phyloP scores from a whole-genome alignment of 1,140 invertebrate species.

The Pseudomyrmex dendroicus region DNA sequence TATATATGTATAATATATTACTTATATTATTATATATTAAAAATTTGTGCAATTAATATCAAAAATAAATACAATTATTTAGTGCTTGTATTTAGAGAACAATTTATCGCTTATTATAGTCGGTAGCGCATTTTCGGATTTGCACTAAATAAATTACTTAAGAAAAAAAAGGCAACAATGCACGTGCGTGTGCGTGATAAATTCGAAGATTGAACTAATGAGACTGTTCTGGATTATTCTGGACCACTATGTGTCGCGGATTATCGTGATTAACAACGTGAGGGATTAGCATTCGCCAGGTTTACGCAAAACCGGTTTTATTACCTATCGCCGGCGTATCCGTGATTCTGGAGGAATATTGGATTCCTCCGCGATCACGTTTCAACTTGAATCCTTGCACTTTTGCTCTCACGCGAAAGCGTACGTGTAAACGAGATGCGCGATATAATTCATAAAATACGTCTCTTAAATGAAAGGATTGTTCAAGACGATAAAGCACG shows the following conservation, averaged over 20 bases:
- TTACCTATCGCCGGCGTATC: conserved; percentile 31
- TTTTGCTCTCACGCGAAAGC: conserved; percentile 21
- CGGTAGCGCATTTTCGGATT: neutral
- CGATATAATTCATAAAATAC: conserved; percentile 1
- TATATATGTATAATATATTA: too few relatives aligned
- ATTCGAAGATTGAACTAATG: conserved; percentile 43
- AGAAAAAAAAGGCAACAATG: neutral
- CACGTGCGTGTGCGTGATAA: neutral
- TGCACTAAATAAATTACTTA: neutral
- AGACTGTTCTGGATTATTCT: conserved; percentile 14
- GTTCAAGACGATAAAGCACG: neutral
- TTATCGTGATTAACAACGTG: conserved; percentile 43
- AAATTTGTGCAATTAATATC: too few relatives aligned
- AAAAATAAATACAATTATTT: too few relatives aligned
- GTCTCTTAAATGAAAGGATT: neutral
- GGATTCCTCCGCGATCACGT: conserved; percentile 33
- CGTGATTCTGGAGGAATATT: conserved; percentile 48
- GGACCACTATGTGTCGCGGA: neutral
- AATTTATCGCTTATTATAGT: neutral
- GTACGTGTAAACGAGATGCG: neutral
- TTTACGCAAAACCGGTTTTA: conserved; percentile 49
- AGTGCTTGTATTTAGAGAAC: too few relatives aligned
- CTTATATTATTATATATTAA: too few relatives aligned
- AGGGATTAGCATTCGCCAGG: conserved; percentile 42
- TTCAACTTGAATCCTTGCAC: conserved; percentile 32